Conservation (phyloP, 2,113 vertebrate species). For the Suncus etruscus region DNA sequence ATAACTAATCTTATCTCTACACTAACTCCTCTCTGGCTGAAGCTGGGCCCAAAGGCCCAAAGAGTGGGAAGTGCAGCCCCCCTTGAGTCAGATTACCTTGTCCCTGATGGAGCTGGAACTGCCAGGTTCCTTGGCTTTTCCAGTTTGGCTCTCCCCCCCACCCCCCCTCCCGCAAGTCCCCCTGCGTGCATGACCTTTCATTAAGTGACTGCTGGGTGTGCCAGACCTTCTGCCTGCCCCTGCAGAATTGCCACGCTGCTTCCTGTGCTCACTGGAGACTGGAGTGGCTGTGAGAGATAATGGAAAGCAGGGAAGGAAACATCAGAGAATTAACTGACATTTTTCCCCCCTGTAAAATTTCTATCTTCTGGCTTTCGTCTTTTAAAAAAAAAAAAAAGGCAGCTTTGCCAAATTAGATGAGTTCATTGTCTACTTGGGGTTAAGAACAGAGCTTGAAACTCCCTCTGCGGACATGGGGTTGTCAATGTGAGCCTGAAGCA, state of each 20-base stretch:
- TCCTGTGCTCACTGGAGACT: not conserved
- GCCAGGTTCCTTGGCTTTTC: not conserved
- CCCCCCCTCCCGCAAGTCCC: not conserved
- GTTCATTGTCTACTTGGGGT: constrained; percentile 40
- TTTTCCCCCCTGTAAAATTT: constrained; percentile 37
- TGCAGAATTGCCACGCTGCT: not conserved
- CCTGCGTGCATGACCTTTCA: not conserved
- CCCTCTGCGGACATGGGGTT: not conserved
- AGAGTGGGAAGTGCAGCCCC: not conserved
- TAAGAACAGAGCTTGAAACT: constrained; percentile 48
- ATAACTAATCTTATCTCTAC: not conserved
- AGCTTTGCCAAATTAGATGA: constrained; percentile 53
- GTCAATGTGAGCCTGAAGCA: not conserved
- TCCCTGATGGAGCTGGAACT: not conserved
- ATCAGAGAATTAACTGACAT: constrained; percentile 16
- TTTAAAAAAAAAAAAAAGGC: constrained; percentile 50
- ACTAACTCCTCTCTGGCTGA: not conserved
- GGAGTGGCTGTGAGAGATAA: not conserved
- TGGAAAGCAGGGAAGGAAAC: constrained; percentile 47
- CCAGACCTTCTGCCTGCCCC: not conserved
- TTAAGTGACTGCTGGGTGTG: not conserved
- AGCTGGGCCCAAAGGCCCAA: not conserved
- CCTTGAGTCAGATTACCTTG: too few relatives aligned
- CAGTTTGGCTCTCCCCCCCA: not conserved
- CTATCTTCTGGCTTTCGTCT: constrained; percentile 5